These are phyloP conservation scores for Drosophila paulistorum DNA, from an alignment of 1,140 invertebrate genomes.

Conservation along the genomic window DNA sequence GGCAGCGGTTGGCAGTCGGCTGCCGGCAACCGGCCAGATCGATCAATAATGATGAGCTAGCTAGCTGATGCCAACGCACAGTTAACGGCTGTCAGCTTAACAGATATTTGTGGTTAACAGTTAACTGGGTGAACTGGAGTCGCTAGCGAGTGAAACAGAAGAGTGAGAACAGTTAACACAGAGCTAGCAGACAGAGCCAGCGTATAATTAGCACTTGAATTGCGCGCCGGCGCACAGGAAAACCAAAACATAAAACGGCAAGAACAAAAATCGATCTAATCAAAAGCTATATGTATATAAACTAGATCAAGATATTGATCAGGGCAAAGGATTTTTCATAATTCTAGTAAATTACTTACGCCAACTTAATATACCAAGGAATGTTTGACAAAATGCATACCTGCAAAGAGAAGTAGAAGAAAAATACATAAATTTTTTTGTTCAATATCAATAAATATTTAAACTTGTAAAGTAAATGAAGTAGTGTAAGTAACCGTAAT, in stretches of 20 bases:
- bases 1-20: not conserved
- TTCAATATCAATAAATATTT: too few species aligned
- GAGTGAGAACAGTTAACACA: not conserved
- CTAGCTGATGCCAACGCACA: not conserved
- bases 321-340: not conserved
- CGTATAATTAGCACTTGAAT: too few species aligned
- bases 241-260: not conserved
- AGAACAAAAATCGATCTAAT: too few species aligned
- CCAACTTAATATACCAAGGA: too few species aligned
- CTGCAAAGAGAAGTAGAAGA: too few species aligned
- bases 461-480: not conserved
- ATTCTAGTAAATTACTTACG: not conserved
- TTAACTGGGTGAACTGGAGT: not conserved
- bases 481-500: too few species aligned
- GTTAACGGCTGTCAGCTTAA: conserved; percentile 11
- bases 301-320: too few species aligned
- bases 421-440: too few species aligned
- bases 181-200: too few species aligned
- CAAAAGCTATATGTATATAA: too few species aligned
- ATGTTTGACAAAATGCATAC: too few species aligned
- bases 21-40: not conserved
- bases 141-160: too few species aligned
- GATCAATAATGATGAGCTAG: conserved; percentile 3
- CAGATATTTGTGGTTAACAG: conserved; percentile 8
- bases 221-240: not conserved